Evolutionary conservation across 2,113 vertebrate species (phyloP).

Genomic region (Dipodomys spectabilis): DNA sequence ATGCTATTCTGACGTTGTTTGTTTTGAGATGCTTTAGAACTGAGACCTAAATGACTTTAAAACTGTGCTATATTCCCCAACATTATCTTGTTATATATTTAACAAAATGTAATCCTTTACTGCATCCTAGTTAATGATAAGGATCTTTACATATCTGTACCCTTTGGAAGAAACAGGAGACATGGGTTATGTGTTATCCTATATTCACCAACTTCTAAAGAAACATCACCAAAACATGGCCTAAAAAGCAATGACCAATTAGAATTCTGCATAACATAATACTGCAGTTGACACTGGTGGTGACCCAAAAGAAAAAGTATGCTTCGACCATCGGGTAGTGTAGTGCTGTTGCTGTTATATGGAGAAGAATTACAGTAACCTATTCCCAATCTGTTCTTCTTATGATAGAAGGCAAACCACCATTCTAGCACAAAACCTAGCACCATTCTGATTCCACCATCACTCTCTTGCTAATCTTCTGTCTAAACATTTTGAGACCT

Average conservation of each 20-base stretch:
- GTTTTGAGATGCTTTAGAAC: background rate
- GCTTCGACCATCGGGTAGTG: background rate
- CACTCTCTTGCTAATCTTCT: background rate
- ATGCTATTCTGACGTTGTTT: background rate
- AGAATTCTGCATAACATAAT: rapidly evolving
- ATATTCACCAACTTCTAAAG: rapidly evolving
- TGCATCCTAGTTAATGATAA: background rate
- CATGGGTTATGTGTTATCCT: background rate
- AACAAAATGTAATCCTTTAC: background rate
- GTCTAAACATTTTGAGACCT: background rate
- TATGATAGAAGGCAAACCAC: background rate
- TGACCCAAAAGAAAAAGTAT: too few relatives aligned
- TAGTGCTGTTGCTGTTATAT: background rate
- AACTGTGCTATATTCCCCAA: too few relatives aligned
- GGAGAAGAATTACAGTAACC: background rate
- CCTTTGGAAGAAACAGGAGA: background rate
- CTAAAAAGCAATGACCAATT: background rate
- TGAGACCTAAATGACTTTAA: background rate
- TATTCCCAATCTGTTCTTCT: background rate
- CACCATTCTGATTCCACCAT: too few relatives aligned
- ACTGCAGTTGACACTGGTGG: background rate
- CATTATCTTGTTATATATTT: background rate
- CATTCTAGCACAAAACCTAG: background rate
- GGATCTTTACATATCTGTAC: background rate
- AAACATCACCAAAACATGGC: rapidly evolving